phyloP scores from a whole-genome alignment of 2,113 vertebrate genomes.

The Todiramphus chloris region DNA sequence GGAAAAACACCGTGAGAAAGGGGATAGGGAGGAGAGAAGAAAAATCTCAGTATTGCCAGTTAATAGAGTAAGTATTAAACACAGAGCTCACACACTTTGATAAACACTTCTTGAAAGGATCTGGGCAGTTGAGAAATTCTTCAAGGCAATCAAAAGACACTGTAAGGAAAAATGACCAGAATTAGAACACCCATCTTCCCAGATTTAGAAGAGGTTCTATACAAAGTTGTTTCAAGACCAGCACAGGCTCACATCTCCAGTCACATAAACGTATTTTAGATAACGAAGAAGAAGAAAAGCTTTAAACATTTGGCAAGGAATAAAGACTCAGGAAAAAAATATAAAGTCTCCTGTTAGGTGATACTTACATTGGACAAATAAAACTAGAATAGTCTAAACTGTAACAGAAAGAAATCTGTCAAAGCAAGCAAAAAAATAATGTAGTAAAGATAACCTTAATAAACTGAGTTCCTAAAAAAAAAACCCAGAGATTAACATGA shows the following conservation, averaged over 20 bases:
- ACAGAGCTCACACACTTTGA: background rate
- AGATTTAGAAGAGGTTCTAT: background rate
- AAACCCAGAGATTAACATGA: background rate
- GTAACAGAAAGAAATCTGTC: background rate
- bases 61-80: background rate
- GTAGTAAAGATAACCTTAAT: background rate
- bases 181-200: background rate
- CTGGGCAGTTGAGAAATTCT: background rate
- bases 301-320: background rate
- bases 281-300: background rate
- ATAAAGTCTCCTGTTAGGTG: background rate
- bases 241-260: background rate
- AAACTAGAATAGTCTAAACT: background rate
- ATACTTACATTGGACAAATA: background rate
- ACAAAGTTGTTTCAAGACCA: background rate
- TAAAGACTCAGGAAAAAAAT: background rate
- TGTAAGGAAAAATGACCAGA: background rate
- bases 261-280: background rate
- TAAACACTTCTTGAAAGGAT: background rate
- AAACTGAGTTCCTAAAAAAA: background rate
- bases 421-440: background rate
- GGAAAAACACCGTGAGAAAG: background rate
- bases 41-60: background rate
- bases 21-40: background rate
- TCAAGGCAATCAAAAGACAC: background rate